phyloP scores from a whole-genome alignment of 2,888 invertebrate species.

The Synergus itoensis region DNA sequence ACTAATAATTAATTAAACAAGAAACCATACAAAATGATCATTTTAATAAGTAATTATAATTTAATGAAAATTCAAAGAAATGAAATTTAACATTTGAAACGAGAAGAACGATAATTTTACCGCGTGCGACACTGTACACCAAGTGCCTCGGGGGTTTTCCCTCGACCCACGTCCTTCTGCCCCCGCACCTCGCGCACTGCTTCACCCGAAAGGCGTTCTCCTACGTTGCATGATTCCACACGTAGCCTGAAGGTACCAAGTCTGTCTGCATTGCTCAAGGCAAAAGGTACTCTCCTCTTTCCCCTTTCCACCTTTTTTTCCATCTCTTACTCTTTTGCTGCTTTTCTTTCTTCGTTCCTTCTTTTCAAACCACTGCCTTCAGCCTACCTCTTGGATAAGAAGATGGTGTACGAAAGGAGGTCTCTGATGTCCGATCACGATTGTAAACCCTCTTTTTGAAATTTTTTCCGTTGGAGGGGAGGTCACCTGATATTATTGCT shows the following conservation, averaged over 20 bases:
- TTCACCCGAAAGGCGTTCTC: constrained; percentile 59
- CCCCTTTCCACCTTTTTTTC: constrained; percentile 49
- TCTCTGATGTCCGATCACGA: background rate
- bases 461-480: no score
- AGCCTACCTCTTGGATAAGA: background rate
- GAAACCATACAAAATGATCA: no score
- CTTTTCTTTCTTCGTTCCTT: constrained; percentile 41
- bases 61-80: no score
- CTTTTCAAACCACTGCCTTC: constrained; percentile 42
- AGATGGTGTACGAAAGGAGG: no score
- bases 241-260: constrained; percentile 67
- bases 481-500: no score
- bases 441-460: background rate
- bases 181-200: constrained; percentile 23
- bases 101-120: background rate
- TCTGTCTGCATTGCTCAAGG: constrained; percentile 67
- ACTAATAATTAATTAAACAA: no score
- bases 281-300: constrained; percentile 47
- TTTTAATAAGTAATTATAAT: no score
- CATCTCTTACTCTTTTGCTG: constrained; percentile 47
- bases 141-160: constrained; percentile 46
- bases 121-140: constrained; percentile 32
- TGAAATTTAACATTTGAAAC: background rate
- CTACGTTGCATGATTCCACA: constrained; percentile 69
- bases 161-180: constrained; percentile 43